These are phyloP conservation scores for Drosophila stalkeri DNA, from an alignment of 2,888 invertebrate genomes.

Conservation along the genomic window DNA sequence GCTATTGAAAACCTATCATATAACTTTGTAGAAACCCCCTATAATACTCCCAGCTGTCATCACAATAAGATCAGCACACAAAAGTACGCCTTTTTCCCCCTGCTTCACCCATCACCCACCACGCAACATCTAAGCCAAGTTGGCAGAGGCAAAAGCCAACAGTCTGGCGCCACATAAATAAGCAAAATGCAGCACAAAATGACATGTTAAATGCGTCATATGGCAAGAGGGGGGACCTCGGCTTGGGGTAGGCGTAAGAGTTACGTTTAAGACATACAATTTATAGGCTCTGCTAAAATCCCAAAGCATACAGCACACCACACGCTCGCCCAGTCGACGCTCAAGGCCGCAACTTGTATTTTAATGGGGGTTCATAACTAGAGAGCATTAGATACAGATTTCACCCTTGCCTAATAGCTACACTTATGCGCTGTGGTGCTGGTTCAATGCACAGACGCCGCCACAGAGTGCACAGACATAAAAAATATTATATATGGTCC, in stretches of 20 bases:
- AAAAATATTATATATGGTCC: constrained; percentile 21
- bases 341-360: constrained; percentile 21
- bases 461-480: constrained; percentile 19
- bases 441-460: constrained; percentile 59
- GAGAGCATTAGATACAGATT: constrained; percentile 9
- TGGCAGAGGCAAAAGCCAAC: constrained; percentile 40
- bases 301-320: constrained; percentile 2
- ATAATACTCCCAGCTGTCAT: constrained; percentile 4
- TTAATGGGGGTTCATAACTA: constrained; percentile 9
- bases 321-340: not conserved
- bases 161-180: constrained; percentile 80
- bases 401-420: constrained; percentile 16
- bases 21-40: not conserved
- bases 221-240: not conserved
- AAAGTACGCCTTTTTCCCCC: not conserved
- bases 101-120: not conserved
- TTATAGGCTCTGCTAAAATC: constrained; percentile 48
- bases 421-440: constrained; percentile 32
- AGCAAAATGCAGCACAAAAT: constrained; percentile 69
- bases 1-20: not conserved
- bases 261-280: constrained; percentile 38
- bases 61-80: constrained; percentile 33
- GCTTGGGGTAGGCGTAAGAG: constrained; percentile 35
- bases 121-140: not conserved
- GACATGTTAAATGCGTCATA: constrained; percentile 68